Base-by-base conservation (phyloP, 2,113 vertebrate genomes). In the Callopanchax toddi region DNA sequence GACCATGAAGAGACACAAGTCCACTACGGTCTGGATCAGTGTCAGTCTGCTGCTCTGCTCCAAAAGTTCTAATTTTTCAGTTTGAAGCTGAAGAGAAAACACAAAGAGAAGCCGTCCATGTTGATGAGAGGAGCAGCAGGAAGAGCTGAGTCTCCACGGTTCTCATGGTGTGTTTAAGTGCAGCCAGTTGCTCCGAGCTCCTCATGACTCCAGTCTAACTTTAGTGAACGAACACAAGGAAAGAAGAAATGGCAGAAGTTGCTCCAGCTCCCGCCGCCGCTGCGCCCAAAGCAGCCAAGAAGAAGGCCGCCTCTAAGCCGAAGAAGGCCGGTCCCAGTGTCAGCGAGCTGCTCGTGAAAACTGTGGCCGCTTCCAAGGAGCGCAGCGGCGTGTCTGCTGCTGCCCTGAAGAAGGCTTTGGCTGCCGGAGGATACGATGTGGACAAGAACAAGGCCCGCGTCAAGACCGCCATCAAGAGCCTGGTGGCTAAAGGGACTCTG, bases 71-170 rank as follows among this genome's bases (percentile, higher is more conserved):
- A 29, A 66, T 40, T 12, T 2, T 16, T 2, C 0, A 0, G 25
- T 42, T 67, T 64, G n/a, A 44, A 16, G 9, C 29, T 16, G 65
- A 18, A 4, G 49, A 80, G 76, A 76, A 82, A 82, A 69, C 80
- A 82, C 76, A 58, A 83, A 57, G n/a, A 21, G 5, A 6, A 4
- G 16, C 2, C 21, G 3, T 44, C 21, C 40, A 2, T 17, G 15
- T 3, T 11, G 17, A 21, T 0, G 2, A 0, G 20, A 29, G 42
- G 3, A 36, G 62, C 18, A 3, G 1, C 6, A 3, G 37, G 4
- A 17, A 2, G 15, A 22, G 1, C 18, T 77, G 73, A 79, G 43
- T 83, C 81, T 74, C 50, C 26, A 60, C 50, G 71, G 79, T 82
- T 75, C 79, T 82, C 79, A 74, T 67, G 48, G 9, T 43, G 58